phyloP scores from a whole-genome alignment of 35 echinoderm and acorn worm species.

The Patiria miniata region DNA sequence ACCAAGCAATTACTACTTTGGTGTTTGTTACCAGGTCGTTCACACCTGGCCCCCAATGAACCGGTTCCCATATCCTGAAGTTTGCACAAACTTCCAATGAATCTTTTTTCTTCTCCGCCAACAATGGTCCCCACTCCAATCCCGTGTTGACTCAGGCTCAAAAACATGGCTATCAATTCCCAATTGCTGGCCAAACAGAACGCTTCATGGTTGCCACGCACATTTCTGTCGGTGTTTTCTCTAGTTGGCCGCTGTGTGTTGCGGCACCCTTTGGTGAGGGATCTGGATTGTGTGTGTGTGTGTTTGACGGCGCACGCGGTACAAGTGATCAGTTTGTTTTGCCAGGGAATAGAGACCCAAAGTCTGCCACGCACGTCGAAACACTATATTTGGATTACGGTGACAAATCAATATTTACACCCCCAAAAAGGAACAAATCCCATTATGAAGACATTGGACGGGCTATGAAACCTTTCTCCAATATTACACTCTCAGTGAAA shows the following conservation, averaged over 20 bases:
- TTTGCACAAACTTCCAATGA: constrained; percentile 13
- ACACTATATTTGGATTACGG: constrained; percentile 1
- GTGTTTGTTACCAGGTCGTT: neutral
- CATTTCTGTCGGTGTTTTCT: neutral
- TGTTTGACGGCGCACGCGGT: neutral
- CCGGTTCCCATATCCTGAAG: constrained; percentile 6
- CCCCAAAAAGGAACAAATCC: neutral
- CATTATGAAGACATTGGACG: neutral
- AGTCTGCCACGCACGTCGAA: constrained; percentile 2
- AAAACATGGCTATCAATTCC: constrained; percentile 18
- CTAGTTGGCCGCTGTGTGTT: no score
- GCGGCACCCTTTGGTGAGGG: neutral
- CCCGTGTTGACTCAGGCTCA: neutral
- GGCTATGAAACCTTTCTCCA: no score
- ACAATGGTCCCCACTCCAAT: constrained; percentile 11
- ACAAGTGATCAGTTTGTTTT: constrained; percentile 17
- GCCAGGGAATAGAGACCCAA: neutral
- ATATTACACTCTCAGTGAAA: no score
- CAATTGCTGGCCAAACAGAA: neutral
- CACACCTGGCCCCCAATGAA: neutral
- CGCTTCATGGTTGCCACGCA: neutral
- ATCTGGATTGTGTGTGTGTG: neutral
- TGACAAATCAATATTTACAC: constrained; percentile 29
- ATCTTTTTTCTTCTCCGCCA: neutral
- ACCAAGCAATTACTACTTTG: no score